A percentile compares a stretch with the other conserved stretches of the same genome.
phyloP scores from a whole-genome alignment of 2,113 vertebrate species.

The Lophura nycthemera region DNA sequence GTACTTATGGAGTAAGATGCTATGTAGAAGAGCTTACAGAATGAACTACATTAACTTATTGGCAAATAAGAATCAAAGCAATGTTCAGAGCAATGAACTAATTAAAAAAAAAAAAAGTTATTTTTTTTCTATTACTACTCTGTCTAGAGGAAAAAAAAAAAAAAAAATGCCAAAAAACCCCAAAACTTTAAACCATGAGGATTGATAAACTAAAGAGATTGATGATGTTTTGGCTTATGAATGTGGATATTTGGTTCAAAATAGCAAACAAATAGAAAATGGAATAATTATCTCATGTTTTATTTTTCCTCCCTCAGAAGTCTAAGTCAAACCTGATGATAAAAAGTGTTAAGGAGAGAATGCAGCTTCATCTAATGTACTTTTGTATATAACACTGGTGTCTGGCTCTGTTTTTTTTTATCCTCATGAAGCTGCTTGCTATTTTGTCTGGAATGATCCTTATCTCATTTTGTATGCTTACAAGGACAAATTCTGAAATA shows the following conservation, averaged over 20 bases:
- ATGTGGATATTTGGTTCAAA: neutral
- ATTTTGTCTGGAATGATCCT: neutral
- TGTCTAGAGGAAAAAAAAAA: neutral
- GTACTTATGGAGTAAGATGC: neutral
- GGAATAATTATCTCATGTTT: neutral
- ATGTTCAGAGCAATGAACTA: neutral
- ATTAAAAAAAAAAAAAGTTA: neutral
- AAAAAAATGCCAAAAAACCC: neutral
- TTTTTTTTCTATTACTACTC: neutral
- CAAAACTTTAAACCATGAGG: neutral
- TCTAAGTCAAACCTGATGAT: neutral
- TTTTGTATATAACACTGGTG: neutral
- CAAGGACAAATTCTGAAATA: conserved; percentile 45
- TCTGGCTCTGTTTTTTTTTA: neutral
- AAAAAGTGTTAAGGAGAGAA: neutral
- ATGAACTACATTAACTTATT: neutral
- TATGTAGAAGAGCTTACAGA: neutral
- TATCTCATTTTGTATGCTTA: conserved; percentile 7
- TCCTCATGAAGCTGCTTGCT: neutral
- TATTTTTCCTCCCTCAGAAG: neutral
- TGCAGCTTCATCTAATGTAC: neutral
- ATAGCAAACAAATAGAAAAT: neutral
- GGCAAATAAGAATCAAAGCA: neutral
- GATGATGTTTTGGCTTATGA: neutral
- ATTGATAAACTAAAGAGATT: neutral